Evolutionary conservation across 2,888 invertebrate species (phyloP).

Genomic region (Papilio protenor): DNA sequence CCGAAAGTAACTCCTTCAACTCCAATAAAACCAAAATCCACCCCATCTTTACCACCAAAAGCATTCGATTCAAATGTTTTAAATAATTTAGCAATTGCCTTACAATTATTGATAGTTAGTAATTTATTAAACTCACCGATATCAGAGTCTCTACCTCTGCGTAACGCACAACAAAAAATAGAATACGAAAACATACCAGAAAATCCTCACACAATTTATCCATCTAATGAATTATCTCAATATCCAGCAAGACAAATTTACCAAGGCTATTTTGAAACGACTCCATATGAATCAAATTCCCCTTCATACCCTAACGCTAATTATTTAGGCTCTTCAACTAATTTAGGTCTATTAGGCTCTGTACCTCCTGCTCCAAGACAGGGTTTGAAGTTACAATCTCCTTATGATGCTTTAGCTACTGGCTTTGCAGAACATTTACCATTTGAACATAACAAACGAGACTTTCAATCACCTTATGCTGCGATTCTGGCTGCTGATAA

Average conservation of each 20-base stretch:
- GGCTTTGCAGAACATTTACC: conserved; percentile 36
- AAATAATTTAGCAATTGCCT: conserved; percentile 73
- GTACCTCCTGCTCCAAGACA: conserved; percentile 46
- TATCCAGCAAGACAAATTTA: conserved; percentile 27
- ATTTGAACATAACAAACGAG: conserved; percentile 53
- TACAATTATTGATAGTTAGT: conserved; percentile 70
- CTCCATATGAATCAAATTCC: conserved; percentile 49
- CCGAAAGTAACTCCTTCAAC: conserved; percentile 10
- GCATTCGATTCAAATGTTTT: conserved; percentile 63
- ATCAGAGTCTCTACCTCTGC: conserved; percentile 44
- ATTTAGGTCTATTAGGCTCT: conserved; percentile 40
- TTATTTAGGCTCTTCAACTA: conserved; percentile 53
- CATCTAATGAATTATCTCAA: not conserved
- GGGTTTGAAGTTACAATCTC: conserved; percentile 50
- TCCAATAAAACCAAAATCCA: conserved; percentile 20
- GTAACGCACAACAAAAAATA: not conserved
- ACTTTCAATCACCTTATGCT: conserved; percentile 66
- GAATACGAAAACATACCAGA: conserved; percentile 33
- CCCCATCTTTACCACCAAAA: conserved; percentile 25
- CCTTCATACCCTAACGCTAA: conserved; percentile 53
- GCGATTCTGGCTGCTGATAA: conserved; percentile 58
- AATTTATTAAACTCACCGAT: conserved; percentile 65
- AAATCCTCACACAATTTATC: conserved; percentile 22
- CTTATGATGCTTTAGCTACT: conserved; percentile 52
- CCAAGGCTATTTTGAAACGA: conserved; percentile 42